phyloP scores from a whole-genome alignment of 2,888 invertebrate genomes.

The Papilio elwesi region DNA sequence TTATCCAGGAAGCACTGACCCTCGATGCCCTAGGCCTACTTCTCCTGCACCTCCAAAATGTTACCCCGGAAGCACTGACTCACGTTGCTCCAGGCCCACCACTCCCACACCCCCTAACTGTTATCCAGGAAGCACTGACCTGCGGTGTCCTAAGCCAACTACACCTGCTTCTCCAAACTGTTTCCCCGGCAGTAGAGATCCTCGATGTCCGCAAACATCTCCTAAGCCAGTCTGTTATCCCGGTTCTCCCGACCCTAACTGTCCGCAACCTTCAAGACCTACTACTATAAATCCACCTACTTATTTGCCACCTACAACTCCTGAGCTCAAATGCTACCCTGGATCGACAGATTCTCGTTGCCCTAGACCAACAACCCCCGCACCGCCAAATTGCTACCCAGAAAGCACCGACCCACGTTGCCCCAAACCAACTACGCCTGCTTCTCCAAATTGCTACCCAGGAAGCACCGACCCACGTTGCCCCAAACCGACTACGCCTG shows the following conservation, averaged over 20 bases:
- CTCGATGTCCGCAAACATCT: slow-evolving; percentile 38
- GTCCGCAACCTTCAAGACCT: slow-evolving; percentile 52
- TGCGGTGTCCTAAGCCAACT: slow-evolving; percentile 43
- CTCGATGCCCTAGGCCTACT: too few relatives aligned
- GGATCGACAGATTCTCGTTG: too few relatives aligned
- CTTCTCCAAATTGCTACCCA: slow-evolving; percentile 51
- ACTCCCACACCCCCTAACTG: too few relatives aligned
- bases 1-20: too few relatives aligned
- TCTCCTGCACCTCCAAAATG: too few relatives aligned
- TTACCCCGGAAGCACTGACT: too few relatives aligned
- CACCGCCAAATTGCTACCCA: too few relatives aligned
- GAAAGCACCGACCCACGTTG: too few relatives aligned
- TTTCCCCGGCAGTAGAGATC: slow-evolving; percentile 52
- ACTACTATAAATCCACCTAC: slow-evolving; percentile 48
- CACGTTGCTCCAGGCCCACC: slow-evolving; percentile 48
- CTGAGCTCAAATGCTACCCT: slow-evolving; percentile 52
- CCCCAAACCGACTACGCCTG: too few relatives aligned
- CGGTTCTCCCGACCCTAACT: slow-evolving; percentile 55
- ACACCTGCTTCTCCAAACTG: slow-evolving; percentile 43
- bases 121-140: too few relatives aligned
- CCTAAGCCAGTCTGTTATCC: slow-evolving; percentile 46
- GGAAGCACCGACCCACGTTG: slow-evolving; percentile 45
- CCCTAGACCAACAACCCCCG: too few relatives aligned
- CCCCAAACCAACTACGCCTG: too few relatives aligned
- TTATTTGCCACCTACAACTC: slow-evolving; percentile 49